Evolutionary conservation across 2,888 invertebrate genomes (phyloP).

Genomic region (Trissoscelio sp.): DNA sequence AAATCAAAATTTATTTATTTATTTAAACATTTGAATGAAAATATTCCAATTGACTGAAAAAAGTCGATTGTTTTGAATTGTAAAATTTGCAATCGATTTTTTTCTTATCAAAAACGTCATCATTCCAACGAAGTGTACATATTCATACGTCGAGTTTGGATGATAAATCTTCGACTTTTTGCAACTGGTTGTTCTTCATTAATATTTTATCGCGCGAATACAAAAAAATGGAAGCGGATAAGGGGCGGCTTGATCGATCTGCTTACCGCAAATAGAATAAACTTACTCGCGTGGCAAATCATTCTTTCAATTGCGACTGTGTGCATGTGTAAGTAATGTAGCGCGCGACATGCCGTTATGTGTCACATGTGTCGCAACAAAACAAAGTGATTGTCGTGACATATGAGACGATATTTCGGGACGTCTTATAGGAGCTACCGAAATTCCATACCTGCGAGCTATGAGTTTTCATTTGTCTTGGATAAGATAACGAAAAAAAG

Average conservation of each 20-base stretch:
- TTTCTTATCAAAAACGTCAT: neutral
- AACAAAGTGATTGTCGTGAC: constrained; percentile 81
- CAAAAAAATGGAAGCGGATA: neutral
- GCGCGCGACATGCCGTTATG: constrained; percentile 65
- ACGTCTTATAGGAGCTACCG: constrained; percentile 72
- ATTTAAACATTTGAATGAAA: no score
- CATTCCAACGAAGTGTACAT: constrained; percentile 3
- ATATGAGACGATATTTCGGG: constrained; percentile 80
- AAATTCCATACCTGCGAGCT: constrained; percentile 56
- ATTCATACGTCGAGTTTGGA: constrained; percentile 23
- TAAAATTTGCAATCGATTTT: no score
- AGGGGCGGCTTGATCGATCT: constrained; percentile 51
- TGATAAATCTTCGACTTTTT: constrained; percentile 23
- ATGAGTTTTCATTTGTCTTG: neutral
- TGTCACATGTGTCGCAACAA: constrained; percentile 77
- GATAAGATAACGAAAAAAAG: no score
- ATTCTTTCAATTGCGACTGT: constrained; percentile 63
- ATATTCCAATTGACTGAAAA: no score
- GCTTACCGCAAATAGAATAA: constrained; percentile 66
- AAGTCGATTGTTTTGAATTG: no score
- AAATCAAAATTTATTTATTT: no score
- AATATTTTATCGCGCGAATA: constrained; percentile 16
- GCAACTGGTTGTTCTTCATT: constrained; percentile 34
- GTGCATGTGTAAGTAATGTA: constrained; percentile 50
- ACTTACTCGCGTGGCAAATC: constrained; percentile 57